Evolutionary conservation across 2,888 invertebrate genomes (phyloP), one percentile per base, ranked within the genome.

Genomic region (Adineta ricciae): DNA sequence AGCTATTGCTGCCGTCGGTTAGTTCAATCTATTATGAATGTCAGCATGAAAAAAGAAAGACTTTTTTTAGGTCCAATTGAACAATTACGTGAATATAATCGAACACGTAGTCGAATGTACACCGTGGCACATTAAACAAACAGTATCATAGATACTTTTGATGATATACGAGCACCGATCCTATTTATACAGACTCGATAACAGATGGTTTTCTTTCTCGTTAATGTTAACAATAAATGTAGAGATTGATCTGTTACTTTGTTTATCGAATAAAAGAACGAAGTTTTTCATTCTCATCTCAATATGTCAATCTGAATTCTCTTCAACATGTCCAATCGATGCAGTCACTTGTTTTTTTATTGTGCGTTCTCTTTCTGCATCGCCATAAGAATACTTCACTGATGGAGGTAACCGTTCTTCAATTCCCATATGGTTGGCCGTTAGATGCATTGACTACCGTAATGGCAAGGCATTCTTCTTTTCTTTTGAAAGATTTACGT

Each of bases 1-100:
- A 24, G 96, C 94, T 14, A 93, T 97, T 0, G 96, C 96, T 83
- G 96, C 95, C 64, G 95, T 98, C 86, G 97, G 97, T 86, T 95
- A 95, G 85, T 86, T 46, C 19, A 7, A 32, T 2, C 38, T 24
- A 1, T 36, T 72, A 64, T 27, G 27, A 64, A 64, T 50, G n/a
- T n/a, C n/a, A n/a, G n/a, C n/a, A n/a, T 50, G 19, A 19, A 50
- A 50, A 11, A 46, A 46, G 5, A 50, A 50, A 19, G 56, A 41
- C 11, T 87, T 84, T 50, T 87, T 88, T 72, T 88, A 90, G 90
- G 91, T 84, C 91, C 91, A 24, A 93, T 94, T n/a, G 97, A 96
- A 92, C 94, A 93, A 88, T 92, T 97, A 84, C 94, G 95, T 27
- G 96, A 97, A 89, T 97, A 97, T 92, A 94, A 93, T 89, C 92